Conservation (phyloP, 2,113 vertebrate species). For the Pelecanus crispus region DNA sequence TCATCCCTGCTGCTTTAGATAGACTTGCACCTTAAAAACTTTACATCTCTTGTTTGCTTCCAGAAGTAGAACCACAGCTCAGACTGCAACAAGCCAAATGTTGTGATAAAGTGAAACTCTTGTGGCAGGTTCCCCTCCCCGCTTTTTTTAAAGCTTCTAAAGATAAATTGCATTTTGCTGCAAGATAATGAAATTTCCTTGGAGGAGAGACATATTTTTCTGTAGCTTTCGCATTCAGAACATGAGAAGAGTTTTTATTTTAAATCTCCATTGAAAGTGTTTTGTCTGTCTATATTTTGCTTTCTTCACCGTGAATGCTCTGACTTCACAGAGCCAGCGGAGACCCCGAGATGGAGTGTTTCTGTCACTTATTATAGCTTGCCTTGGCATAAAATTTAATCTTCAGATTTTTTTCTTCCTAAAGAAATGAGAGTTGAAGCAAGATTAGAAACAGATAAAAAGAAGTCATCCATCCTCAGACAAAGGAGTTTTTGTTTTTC, state of each 20-base stretch:
- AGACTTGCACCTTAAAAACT: background rate
- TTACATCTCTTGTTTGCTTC: background rate
- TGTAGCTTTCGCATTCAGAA: slow-evolving; percentile 8
- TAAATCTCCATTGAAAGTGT: slow-evolving; percentile 26
- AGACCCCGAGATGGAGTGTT: background rate
- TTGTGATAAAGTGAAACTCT: background rate
- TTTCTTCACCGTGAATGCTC: slow-evolving; percentile 15
- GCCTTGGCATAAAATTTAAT: slow-evolving; percentile 35
- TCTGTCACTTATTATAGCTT: slow-evolving; percentile 41
- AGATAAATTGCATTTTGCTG: slow-evolving; percentile 31
- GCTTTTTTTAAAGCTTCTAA: background rate
- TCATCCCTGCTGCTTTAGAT: background rate
- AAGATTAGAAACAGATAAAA: slow-evolving; percentile 50
- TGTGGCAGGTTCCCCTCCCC: background rate
- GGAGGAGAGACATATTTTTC: background rate
- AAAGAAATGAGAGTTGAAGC: slow-evolving; percentile 48
- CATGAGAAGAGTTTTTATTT: slow-evolving; percentile 35
- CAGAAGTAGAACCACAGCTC: background rate
- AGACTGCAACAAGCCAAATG: background rate
- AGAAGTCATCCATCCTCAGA: slow-evolving; percentile 23
- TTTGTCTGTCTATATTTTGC: slow-evolving; percentile 22
- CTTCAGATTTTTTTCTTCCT: background rate
- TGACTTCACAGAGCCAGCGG: slow-evolving; percentile 45
- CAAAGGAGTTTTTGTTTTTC: slow-evolving; percentile 31
- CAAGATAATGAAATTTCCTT: slow-evolving; percentile 36